These are phyloP conservation scores for Syngnathus typhle DNA, from an alignment of 2,113 vertebrate species.

Conservation along the genomic window DNA sequence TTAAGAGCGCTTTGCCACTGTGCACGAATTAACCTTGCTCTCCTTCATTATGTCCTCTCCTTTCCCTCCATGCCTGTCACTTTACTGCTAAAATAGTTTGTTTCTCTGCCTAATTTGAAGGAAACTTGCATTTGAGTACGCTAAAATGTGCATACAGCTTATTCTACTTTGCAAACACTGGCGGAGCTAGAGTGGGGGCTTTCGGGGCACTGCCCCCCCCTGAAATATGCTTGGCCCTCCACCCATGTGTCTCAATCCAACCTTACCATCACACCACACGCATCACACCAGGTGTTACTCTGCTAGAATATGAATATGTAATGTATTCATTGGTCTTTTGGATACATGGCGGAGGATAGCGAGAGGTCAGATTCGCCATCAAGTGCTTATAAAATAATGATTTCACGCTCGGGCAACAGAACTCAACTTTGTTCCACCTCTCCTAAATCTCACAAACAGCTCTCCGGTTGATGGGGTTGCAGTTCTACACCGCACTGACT, in stretches of 20 bases:
- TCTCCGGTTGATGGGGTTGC: neutral
- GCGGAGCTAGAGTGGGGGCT: too few species aligned
- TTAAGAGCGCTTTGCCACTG: slow-evolving; percentile 50
- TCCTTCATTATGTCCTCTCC: slow-evolving; percentile 33
- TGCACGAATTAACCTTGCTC: slow-evolving; percentile 64
- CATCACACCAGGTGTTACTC: too few species aligned
- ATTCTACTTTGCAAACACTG: neutral
- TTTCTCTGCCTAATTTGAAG: neutral
- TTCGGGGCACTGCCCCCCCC: too few species aligned
- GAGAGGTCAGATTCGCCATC: neutral
- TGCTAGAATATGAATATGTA: neutral
- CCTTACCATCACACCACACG: too few species aligned
- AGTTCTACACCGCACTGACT: neutral
- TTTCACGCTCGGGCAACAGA: neutral
- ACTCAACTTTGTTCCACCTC: slow-evolving; percentile 18
- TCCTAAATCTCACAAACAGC: slow-evolving; percentile 4
- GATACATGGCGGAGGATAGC: neutral
- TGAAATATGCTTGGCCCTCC: too few species aligned
- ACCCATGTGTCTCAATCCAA: too few species aligned
- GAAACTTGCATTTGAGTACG: neutral
- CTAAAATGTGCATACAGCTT: neutral
- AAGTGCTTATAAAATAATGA: neutral
- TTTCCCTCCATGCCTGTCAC: slow-evolving; percentile 17
- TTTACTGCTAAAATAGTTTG: slow-evolving; percentile 4
- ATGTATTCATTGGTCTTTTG: neutral